Base-by-base conservation (phyloP, 2,113 vertebrate genomes). In the Eupsittula cactorum region DNA sequence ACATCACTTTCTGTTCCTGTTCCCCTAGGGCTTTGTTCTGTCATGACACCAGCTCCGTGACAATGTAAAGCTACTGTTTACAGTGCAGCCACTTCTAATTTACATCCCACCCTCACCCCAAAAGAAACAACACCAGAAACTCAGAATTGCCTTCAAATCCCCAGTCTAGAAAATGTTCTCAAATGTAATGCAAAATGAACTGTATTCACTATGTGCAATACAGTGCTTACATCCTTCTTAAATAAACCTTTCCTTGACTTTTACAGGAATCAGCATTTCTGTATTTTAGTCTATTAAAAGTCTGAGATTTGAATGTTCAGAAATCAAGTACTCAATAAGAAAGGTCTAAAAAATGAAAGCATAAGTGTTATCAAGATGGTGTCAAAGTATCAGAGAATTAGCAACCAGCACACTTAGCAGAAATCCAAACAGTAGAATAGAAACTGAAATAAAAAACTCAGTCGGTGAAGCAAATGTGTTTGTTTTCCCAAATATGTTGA, bases 371-470 rank as follows among this genome's bases (percentile, higher is more conserved):
- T 24, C 60, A 46, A 86, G 59, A 11, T 75, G 77, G 41, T 87
- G 31, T 83, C 78, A 65, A 93, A 74, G 13, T 69, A 96, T 62
- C 53, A 88, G 53, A 87, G 52, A 95, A 90, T 88, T 70, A 95
- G 41, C 74, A 88, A 92, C 60, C 52, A 69, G 65, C 89, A 96
- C 82, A 78, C 80, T 65, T 77, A 85, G 76, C 78, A 83, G 60
- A 95, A 95, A 91, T 67, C 49, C 65, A 87, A 83, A 91, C 69
- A 63, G 17, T 7, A 92, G 39, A 85, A 92, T 25, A 75, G 31
- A 92, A 96, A 92, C 57, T 59, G 90, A 60, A 84, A 63, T 79
- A 82, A 88, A 86, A 92, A 80, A 91, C 59, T 77, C 71, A 88
- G 78, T 91, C 39, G 52, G 88, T 89, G 82, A 95, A 71, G 20